Evolutionary conservation across 2,113 vertebrate genomes (phyloP).

Genomic region (Tragelaphus scriptus): DNA sequence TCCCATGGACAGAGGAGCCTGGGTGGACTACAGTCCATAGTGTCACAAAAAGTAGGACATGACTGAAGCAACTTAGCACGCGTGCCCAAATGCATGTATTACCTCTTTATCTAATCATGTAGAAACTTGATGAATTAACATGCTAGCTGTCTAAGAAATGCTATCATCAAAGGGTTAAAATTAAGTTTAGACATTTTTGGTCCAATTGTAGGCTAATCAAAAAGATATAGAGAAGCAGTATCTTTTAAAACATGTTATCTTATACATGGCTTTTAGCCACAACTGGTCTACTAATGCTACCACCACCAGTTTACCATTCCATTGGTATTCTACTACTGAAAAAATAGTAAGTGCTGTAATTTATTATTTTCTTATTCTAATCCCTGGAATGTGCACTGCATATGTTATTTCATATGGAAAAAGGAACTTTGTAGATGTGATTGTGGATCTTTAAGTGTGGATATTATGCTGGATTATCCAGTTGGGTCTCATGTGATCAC

Average conservation of each 20-base stretch:
- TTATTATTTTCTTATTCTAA: neutral
- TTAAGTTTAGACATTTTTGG: neutral
- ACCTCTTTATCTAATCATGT: neutral
- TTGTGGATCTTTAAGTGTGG: neutral
- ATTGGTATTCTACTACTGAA: neutral
- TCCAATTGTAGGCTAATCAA: neutral
- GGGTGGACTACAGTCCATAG: neutral
- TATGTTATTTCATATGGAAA: neutral
- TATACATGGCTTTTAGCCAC: neutral
- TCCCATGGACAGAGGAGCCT: neutral
- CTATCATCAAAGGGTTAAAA: neutral
- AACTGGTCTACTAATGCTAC: neutral
- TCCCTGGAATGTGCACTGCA: neutral
- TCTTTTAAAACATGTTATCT: neutral
- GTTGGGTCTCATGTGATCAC: neutral
- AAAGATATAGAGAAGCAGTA: neutral
- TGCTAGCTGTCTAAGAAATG: neutral
- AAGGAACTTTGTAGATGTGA: neutral
- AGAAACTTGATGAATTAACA: neutral
- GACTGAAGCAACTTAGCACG: neutral
- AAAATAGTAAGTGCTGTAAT: neutral
- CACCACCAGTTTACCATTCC: accelerated
- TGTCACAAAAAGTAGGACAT: neutral
- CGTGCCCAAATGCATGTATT: neutral
- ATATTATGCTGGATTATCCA: neutral